phyloP scores from a whole-genome alignment of 2,888 invertebrate species.

The Luffia ferchaultella region DNA sequence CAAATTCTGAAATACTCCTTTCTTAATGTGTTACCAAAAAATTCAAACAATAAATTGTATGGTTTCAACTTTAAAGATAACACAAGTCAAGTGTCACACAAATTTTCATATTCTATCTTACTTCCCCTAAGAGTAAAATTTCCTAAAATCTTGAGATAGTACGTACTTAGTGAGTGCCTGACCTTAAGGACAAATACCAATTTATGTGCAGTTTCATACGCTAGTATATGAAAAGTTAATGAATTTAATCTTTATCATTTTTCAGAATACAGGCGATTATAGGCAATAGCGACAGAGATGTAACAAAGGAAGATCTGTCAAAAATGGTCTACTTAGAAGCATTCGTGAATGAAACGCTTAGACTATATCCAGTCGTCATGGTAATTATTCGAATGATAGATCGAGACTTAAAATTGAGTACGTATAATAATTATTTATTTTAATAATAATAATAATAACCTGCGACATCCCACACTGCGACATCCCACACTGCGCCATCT shows the following conservation, averaged over 20 bases:
- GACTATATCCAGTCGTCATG: slow-evolving; percentile 36
- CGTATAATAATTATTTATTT: slow-evolving; percentile 14
- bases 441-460: background rate
- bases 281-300: slow-evolving; percentile 24
- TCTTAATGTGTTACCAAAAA: too few relatives aligned
- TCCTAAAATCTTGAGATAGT: slow-evolving; percentile 9
- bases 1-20: too few relatives aligned
- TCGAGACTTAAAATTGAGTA: slow-evolving; percentile 36
- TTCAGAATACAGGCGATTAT: slow-evolving; percentile 15
- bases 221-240: slow-evolving; percentile 2
- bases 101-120: too few relatives aligned
- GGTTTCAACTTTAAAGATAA: too few relatives aligned
- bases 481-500: too few relatives aligned
- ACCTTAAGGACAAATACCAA: slow-evolving; percentile 6
- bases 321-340: slow-evolving; percentile 38
- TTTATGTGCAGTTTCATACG: slow-evolving; percentile 3
- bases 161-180: slow-evolving; percentile 12
- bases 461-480: background rate
- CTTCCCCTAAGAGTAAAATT: too few relatives aligned
- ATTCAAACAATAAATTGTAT: too few relatives aligned
- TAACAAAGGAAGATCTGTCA: slow-evolving; percentile 34
- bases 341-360: slow-evolving; percentile 39
- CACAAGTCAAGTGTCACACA: too few relatives aligned
- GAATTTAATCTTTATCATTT: background rate
- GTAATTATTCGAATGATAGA: slow-evolving; percentile 32